Conservation (phyloP, 2,888 invertebrate species). For the Idaea aversata region DNA sequence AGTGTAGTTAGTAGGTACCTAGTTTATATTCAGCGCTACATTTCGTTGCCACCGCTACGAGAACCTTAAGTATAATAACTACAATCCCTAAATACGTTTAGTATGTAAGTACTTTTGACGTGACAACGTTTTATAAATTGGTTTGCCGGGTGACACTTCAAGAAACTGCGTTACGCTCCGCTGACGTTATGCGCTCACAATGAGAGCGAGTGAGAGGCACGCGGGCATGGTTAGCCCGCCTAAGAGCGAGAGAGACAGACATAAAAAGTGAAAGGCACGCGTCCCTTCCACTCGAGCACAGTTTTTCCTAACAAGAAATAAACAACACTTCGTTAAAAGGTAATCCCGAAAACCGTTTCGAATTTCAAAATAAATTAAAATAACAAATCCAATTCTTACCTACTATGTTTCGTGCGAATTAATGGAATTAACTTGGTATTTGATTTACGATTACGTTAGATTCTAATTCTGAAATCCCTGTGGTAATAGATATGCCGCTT, state of each 20-base stretch:
- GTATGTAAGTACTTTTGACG: background rate
- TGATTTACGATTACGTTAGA: slow-evolving; percentile 13
- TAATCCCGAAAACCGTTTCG: background rate
- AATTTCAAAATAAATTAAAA: background rate
- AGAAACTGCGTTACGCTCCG: too few species aligned
- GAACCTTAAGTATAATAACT: background rate
- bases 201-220: too few species aligned
- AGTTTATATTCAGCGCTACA: too few species aligned
- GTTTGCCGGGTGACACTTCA: too few species aligned
- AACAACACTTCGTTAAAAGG: background rate
- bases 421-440: slow-evolving; percentile 16
- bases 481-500: background rate
- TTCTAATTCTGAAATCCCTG: slow-evolving; percentile 17
- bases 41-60: too few species aligned
- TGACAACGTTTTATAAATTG: too few species aligned
- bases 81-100: background rate
- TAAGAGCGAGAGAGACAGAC: too few species aligned
- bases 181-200: too few species aligned
- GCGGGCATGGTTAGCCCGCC: too few species aligned
- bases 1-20: too few species aligned
- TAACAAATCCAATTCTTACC: background rate
- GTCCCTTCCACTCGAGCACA: too few species aligned
- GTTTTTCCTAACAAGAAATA: background rate
- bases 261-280: too few species aligned
- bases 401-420: slow-evolving; percentile 6